phyloP scores from a whole-genome alignment of 2,888 invertebrate genomes.

The Agapostemon virescens region DNA sequence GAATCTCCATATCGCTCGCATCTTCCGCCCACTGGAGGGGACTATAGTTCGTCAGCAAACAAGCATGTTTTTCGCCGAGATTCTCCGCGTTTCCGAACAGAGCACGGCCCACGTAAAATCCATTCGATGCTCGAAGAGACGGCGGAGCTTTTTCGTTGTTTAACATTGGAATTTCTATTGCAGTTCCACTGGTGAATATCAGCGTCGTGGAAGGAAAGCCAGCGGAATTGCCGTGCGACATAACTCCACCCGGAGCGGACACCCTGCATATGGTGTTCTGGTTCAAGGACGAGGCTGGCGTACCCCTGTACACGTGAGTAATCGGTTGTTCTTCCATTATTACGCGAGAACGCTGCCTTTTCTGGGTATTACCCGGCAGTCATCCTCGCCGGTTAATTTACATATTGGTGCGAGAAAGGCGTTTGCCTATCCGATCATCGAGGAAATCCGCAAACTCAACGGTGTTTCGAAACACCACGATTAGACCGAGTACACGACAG shows the following conservation, averaged over 20 bases:
- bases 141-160: background rate
- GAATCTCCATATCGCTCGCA: conserved; percentile 1
- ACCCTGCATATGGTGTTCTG: conserved; percentile 96
- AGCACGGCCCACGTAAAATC: background rate
- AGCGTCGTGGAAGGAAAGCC: conserved; percentile 94
- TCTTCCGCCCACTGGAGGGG: background rate
- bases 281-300: conserved; percentile 93
- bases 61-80: background rate
- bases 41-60: background rate
- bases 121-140: background rate
- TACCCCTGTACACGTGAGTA: conserved; percentile 92
- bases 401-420: background rate
- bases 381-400: conserved; percentile 7
- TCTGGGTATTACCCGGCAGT: background rate
- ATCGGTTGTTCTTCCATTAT: background rate
- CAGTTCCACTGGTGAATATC: conserved; percentile 89
- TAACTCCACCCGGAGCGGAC: conserved; percentile 90
- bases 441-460: no score
- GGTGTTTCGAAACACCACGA: no score
- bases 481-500: no score
- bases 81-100: background rate
- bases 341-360: background rate
- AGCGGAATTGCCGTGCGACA: conserved; percentile 93
- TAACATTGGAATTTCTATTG: conserved; percentile 6
- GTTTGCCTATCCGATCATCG: background rate